These are phyloP conservation scores for Okamejei kenojei DNA, from an alignment of 2,797 vertebrate genomes.

Conservation along the genomic window DNA sequence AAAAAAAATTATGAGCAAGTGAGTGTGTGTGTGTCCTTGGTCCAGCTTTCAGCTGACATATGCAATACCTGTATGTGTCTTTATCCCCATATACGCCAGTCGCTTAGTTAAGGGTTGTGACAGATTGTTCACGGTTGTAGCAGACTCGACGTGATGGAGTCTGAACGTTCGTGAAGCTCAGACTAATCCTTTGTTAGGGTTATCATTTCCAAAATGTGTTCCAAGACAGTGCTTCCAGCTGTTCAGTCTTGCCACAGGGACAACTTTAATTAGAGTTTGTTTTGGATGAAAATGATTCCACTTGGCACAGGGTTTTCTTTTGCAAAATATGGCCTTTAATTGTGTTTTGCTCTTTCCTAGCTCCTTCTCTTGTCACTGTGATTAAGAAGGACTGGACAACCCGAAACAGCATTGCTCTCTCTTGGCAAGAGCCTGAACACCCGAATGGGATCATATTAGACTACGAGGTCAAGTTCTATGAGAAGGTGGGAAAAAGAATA, in stretches of 20 bases:
- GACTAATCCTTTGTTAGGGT: slow-evolving; percentile 12
- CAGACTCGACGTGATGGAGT: background rate
- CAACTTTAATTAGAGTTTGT: slow-evolving; percentile 39
- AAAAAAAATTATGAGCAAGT: background rate
- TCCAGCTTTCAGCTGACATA: slow-evolving; percentile 3
- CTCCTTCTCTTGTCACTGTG: slow-evolving; percentile 81
- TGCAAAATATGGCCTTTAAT: background rate
- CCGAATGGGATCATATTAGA: slow-evolving; percentile 96
- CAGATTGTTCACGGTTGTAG: slow-evolving; percentile 18
- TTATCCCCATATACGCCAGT: background rate
- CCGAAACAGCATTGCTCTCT: slow-evolving; percentile 85
- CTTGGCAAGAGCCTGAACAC: slow-evolving; percentile 92
- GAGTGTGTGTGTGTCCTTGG: background rate
- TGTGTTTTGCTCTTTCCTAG: slow-evolving; percentile 52
- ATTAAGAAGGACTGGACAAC: slow-evolving; percentile 89
- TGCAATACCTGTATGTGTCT: slow-evolving; percentile 2
- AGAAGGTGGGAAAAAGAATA: slow-evolving; percentile 77
- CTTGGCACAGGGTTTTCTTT: slow-evolving; percentile 45
- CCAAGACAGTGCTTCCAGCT: slow-evolving; percentile 18
- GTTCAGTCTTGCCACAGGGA: slow-evolving; percentile 40
- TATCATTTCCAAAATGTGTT: slow-evolving; percentile 23
- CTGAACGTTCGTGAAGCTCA: background rate
- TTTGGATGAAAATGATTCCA: slow-evolving; percentile 49
- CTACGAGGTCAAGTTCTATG: slow-evolving; percentile 99
- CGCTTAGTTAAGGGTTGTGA: background rate